Percentiles rank a stretch among this genome's conserved stretches.
Conservation (phyloP, 2,113 vertebrate genomes). For the Paraplagusia blochii region DNA sequence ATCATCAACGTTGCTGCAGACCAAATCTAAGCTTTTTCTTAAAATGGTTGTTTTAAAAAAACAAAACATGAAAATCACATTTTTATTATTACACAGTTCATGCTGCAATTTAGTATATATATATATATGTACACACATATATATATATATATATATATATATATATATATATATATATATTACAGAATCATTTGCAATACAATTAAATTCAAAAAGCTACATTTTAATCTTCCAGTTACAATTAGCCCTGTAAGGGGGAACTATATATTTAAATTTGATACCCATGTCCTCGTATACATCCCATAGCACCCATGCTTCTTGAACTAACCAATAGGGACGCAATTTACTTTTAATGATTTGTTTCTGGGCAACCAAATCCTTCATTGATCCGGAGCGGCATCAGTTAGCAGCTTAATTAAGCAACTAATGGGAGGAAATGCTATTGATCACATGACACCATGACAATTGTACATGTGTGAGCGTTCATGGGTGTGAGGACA, state of each 20-base stretch:
- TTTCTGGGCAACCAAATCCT: conserved; percentile 60
- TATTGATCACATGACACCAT: conserved; percentile 51
- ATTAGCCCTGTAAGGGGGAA: too few relatives aligned
- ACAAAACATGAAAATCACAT: too few relatives aligned
- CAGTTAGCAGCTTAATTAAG: conserved; percentile 69
- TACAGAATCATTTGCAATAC: too few relatives aligned
- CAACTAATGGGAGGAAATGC: conserved; percentile 68
- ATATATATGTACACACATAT: background rate
- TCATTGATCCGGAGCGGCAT: conserved; percentile 69
- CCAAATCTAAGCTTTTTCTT: too few relatives aligned
- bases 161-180: too few relatives aligned
- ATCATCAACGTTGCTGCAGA: too few relatives aligned
- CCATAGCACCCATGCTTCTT: conserved; percentile 30
- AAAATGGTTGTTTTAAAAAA: too few relatives aligned
- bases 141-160: background rate
- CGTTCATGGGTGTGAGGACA: background rate
- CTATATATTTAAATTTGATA: too few relatives aligned
- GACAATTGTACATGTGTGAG: conserved; percentile 23
- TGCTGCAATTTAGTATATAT: too few relatives aligned
- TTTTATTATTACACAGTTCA: too few relatives aligned
- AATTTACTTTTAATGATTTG: conserved; percentile 56
- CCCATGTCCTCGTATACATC: conserved; percentile 12
- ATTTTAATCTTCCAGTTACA: too few relatives aligned
- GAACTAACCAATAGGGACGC: conserved; percentile 45
- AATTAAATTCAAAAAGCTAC: too few relatives aligned